phyloP scores from a whole-genome alignment of 2,888 invertebrate species.

The Euphydryas editha region DNA sequence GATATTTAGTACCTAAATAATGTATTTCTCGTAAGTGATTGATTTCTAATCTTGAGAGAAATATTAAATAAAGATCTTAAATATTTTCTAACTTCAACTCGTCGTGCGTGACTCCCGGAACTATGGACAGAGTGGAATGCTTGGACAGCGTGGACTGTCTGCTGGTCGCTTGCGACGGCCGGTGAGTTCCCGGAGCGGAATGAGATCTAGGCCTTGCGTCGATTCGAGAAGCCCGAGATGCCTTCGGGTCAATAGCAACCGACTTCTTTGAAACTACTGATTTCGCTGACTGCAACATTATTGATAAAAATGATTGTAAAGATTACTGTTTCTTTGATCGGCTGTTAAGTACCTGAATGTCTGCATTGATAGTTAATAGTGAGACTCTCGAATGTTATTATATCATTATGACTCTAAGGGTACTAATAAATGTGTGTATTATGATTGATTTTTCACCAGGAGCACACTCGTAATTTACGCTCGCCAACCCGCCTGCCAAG shows the following conservation, averaged over 20 bases:
- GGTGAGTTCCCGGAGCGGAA: slow-evolving; percentile 29
- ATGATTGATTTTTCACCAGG: too few species aligned
- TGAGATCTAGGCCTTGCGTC: slow-evolving; percentile 30
- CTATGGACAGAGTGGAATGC: slow-evolving; percentile 13
- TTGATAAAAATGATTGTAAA: not conserved
- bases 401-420: too few species aligned
- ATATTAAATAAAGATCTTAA: too few species aligned
- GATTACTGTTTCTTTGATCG: not conserved
- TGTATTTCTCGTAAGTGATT: too few species aligned
- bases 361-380: too few species aligned
- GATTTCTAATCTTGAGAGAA: too few species aligned
- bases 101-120: slow-evolving; percentile 45
- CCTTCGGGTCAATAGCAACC: slow-evolving; percentile 47
- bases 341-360: not conserved
- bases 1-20: too few species aligned
- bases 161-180: slow-evolving; percentile 18
- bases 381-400: too few species aligned
- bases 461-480: too few species aligned
- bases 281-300: slow-evolving; percentile 24
- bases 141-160: slow-evolving; percentile 15
- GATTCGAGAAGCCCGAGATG: slow-evolving; percentile 23
- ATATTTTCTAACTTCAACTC: slow-evolving; percentile 53
- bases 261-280: slow-evolving; percentile 58
- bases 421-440: too few species aligned
- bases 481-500: too few species aligned